Percentiles rank a stretch among this genome's conserved stretches.
phyloP scores from a whole-genome alignment of 92 coral and sea anemone species.

The Isaurus tuberculatus region DNA sequence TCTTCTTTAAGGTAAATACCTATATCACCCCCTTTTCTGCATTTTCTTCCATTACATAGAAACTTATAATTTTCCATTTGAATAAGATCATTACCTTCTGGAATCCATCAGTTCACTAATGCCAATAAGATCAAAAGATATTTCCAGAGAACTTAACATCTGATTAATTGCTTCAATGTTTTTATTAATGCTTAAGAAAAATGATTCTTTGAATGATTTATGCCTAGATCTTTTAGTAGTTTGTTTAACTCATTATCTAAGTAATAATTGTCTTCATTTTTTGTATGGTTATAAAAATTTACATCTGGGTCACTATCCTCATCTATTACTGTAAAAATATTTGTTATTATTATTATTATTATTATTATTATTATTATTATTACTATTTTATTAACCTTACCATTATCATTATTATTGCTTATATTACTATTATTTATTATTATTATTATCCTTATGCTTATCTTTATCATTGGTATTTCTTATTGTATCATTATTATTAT shows the following conservation, averaged over 20 bases:
- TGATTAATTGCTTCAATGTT: not conserved
- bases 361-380: too few relatives aligned
- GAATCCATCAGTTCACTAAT: slow-evolving; percentile 50
- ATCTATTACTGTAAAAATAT: slow-evolving; percentile 26
- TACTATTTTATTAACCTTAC: too few relatives aligned
- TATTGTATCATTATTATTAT: too few relatives aligned
- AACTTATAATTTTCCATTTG: slow-evolving; percentile 1
- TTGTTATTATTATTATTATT: not conserved
- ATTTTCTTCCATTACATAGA: slow-evolving; percentile 8
- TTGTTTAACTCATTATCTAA: slow-evolving; percentile 46
- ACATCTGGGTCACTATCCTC: slow-evolving; percentile 11
- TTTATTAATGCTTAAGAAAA: not conserved
- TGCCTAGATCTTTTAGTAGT: slow-evolving; percentile 11
- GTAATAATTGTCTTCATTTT: slow-evolving; percentile 5
- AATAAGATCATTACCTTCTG: not conserved
- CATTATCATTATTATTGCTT: too few relatives aligned
- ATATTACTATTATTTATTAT: too few relatives aligned
- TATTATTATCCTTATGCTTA: too few relatives aligned
- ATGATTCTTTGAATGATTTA: slow-evolving; percentile 4
- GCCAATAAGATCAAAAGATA: slow-evolving; percentile 2
- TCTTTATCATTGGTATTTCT: too few relatives aligned
- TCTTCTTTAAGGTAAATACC: slow-evolving; percentile 27
- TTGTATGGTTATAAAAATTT: not conserved
- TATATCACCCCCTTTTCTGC: slow-evolving; percentile 46
- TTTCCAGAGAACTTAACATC: not conserved